Conservation (phyloP, 2,113 vertebrate species). For the Pelodiscus sinensis region DNA sequence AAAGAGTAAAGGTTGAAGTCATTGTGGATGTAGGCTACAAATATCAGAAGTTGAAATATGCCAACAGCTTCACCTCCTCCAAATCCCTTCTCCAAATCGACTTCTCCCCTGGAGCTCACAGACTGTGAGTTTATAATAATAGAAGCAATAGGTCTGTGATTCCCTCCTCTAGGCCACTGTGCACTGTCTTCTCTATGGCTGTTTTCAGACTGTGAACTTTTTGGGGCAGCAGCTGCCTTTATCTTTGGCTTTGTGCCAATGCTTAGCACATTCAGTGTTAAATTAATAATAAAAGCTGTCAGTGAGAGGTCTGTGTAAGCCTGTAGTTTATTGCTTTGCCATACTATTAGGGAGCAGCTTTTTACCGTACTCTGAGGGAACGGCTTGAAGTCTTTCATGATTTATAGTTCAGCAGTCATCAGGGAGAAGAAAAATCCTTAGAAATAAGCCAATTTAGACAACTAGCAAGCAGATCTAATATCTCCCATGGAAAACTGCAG, state of each 20-base stretch:
- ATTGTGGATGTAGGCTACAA: slow-evolving; percentile 13
- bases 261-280: neutral
- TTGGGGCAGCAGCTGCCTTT: slow-evolving; percentile 27
- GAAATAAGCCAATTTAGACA: slow-evolving; percentile 13
- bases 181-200: neutral
- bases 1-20: neutral
- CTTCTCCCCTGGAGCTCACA: slow-evolving; percentile 25
- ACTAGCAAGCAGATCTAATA: neutral
- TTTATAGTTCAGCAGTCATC: neutral
- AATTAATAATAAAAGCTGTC: neutral
- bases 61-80: slow-evolving; percentile 53
- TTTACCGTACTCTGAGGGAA: neutral
- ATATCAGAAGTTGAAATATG: slow-evolving; percentile 36
- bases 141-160: slow-evolving; percentile 56
- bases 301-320: fast-evolving
- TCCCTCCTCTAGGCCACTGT: slow-evolving; percentile 48
- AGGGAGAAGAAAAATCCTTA: neutral
- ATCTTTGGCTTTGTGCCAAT: neutral
- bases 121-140: slow-evolving; percentile 21
- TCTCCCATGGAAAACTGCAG: neutral
- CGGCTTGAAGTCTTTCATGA: neutral
- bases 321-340: neutral
- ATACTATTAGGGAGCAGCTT: neutral
- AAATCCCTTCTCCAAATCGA: slow-evolving; percentile 55
- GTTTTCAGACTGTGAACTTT: neutral